Percentiles rank a stretch among this genome's conserved stretches.
Evolutionary conservation across 2,888 invertebrate species (phyloP).

Genomic region (Prosopocoilus inquinatus): DNA sequence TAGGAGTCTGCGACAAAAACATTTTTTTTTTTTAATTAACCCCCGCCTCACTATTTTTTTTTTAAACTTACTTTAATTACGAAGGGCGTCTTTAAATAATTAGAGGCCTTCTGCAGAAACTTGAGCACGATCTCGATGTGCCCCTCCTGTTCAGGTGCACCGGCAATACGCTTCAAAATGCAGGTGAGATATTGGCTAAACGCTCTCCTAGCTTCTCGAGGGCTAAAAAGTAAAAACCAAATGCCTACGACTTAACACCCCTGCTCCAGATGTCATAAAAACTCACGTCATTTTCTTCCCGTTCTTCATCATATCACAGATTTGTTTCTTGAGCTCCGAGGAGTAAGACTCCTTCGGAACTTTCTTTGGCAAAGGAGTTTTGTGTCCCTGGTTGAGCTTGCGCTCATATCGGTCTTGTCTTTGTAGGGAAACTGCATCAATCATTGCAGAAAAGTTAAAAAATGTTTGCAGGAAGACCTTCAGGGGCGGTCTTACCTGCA

Average conservation of each 20-base stretch:
- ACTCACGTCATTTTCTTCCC: conserved; percentile 69
- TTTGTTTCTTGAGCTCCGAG: conserved; percentile 43
- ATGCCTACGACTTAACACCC: no score
- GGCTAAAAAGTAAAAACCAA: conserved; percentile 50
- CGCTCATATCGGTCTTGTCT: conserved; percentile 50
- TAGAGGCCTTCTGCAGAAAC: conserved; percentile 73
- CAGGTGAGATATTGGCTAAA: conserved; percentile 76
- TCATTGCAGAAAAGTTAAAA: neutral
- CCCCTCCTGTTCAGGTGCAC: conserved; percentile 54
- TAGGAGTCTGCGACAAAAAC: conserved; percentile 58
- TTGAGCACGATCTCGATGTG: conserved; percentile 70
- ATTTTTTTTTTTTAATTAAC: no score
- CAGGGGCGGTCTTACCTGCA: conserved; percentile 7
- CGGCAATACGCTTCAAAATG: conserved; percentile 65
- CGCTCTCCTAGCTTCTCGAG: conserved; percentile 70
- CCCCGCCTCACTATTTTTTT: conserved; percentile 39
- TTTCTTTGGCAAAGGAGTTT: conserved; percentile 45
- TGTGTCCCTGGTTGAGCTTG: conserved; percentile 46
- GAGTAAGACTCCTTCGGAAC: conserved; percentile 44
- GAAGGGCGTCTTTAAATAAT: conserved; percentile 69
- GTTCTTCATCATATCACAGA: conserved; percentile 57
- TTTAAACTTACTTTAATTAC: conserved; percentile 54
- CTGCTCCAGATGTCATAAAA: neutral
- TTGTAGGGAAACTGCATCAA: conserved; percentile 20
- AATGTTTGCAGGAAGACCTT: neutral